Conservation (phyloP, 2,888 invertebrate species). For the Conus canariensis region DNA sequence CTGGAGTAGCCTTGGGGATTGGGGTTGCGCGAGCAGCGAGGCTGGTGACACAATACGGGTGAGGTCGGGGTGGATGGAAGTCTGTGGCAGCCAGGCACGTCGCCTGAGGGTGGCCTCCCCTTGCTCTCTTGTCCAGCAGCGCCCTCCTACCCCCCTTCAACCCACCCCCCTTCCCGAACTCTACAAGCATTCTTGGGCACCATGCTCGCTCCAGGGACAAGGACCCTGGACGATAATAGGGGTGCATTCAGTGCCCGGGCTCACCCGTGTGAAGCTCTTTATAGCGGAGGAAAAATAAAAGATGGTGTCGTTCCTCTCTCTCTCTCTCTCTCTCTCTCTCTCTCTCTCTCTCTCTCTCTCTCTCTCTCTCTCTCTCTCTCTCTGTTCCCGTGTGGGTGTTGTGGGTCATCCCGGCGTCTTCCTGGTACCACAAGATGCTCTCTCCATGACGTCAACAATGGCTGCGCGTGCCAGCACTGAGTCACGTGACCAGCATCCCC, state of each 20-base stretch:
- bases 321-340: too few relatives aligned
- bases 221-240: neutral
- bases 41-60: slow-evolving; percentile 1
- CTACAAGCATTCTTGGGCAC: too few relatives aligned
- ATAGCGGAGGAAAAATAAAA: too few relatives aligned
- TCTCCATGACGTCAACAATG: neutral
- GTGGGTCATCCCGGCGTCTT: too few relatives aligned
- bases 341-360: too few relatives aligned
- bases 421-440: too few relatives aligned
- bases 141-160: neutral
- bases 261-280: too few relatives aligned
- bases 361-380: too few relatives aligned
- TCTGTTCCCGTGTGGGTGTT: too few relatives aligned
- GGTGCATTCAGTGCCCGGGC: neutral
- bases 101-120: slow-evolving; percentile 14
- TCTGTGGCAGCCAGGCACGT: neutral
- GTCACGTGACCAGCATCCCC: neutral
- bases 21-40: neutral
- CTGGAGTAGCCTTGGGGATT: too few relatives aligned
- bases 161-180: neutral
- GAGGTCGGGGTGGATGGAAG: neutral
- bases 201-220: neutral
- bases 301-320: too few relatives aligned
- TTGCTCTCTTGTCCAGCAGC: slow-evolving; percentile 1
- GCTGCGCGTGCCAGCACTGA: neutral